Base-by-base conservation (phyloP, 1,140 invertebrate genomes). In the Homalodisca vitripennis region DNA sequence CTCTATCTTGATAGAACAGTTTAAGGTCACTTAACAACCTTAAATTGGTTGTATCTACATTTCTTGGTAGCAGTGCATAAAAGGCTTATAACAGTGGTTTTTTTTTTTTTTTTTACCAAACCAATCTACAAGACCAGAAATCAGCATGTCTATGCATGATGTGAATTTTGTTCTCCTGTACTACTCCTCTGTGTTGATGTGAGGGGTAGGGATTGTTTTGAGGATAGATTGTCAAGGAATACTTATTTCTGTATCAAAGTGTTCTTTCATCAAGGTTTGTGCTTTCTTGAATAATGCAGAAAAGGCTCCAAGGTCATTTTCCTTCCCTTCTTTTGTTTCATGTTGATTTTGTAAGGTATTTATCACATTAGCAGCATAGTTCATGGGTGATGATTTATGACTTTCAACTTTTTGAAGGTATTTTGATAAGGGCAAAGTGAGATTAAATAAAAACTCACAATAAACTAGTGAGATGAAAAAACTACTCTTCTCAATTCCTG, bases 301-400 rank as follows among this genome's bases (percentile, higher is more conserved):
- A 20, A 53, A 53, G 48, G 20, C 48, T 53, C 22, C 48, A 6
- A 22, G 48, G 48, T 20, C 20, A 6, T 3, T 53, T 53, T 53
- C 20, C 12, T 22, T 53, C 20, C 48, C n/a, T n/a, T 53, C 48
- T 53, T 53, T 53, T 14, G 10, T 20, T 22, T 53, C 13, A 29
- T 14, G 55, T 41, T 63, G 20, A 22, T 57, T 12, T 32, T 68
- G 26, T n/a, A 68, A 68, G 22, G 31, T 20, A 22, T 24, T 26
- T 26, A 57, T 30, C 13, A 31, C 31, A 63, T 64, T 47, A 47
- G 63, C 55, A 31, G 67, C 55, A 34, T 60, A 60, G 27, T 63
- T 68, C n/a, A 62, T 22, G 63, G 57, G n/a, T 60, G 41, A 27
- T 29, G 67, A 68, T 46, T 64, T 31, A 31, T 68, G 29, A 60